These are phyloP conservation scores for Cassiopea andromeda DNA, from an alignment of 30 jellyfish, hydroid and myxozoan genomes.

Conservation along the genomic window DNA sequence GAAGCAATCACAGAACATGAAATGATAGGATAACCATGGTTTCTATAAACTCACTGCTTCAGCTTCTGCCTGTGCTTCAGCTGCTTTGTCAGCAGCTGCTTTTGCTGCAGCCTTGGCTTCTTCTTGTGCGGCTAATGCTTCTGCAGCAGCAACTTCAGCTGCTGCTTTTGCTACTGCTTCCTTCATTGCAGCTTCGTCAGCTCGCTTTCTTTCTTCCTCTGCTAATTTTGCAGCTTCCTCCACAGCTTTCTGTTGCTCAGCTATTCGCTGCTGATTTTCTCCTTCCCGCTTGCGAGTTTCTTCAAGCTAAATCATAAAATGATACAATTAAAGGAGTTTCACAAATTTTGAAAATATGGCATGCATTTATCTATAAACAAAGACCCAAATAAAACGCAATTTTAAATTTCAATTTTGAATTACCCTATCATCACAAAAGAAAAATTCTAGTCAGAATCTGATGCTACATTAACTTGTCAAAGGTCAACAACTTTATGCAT, in stretches of 20 bases:
- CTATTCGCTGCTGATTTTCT: slow-evolving; percentile 73
- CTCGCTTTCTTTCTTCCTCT: slow-evolving; percentile 54
- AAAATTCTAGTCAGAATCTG: background rate
- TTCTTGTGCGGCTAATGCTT: slow-evolving; percentile 56
- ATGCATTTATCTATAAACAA: too few species aligned
- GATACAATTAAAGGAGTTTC: background rate
- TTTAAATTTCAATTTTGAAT: too few species aligned
- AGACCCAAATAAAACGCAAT: too few species aligned
- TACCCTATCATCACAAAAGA: too few species aligned
- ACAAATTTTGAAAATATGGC: too few species aligned
- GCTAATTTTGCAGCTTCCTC: slow-evolving; percentile 63
- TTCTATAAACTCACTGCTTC: slow-evolving; percentile 24
- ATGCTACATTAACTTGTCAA: background rate
- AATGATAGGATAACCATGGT: background rate
- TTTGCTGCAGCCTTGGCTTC: slow-evolving; percentile 67
- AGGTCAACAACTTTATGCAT: background rate
- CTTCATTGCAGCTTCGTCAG: slow-evolving; percentile 61
- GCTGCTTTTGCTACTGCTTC: slow-evolving; percentile 66
- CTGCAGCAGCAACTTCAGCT: slow-evolving; percentile 61
- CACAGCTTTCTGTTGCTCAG: slow-evolving; percentile 55
- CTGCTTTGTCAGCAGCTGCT: slow-evolving; percentile 67
- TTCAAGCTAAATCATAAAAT: slow-evolving; percentile 50
- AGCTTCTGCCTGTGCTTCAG: slow-evolving; percentile 69
- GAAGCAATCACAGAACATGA: too few species aligned
- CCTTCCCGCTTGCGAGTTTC: slow-evolving; percentile 86